Base-by-base conservation (phyloP, 23 tunicate species). In the Ciona savignyi region DNA sequence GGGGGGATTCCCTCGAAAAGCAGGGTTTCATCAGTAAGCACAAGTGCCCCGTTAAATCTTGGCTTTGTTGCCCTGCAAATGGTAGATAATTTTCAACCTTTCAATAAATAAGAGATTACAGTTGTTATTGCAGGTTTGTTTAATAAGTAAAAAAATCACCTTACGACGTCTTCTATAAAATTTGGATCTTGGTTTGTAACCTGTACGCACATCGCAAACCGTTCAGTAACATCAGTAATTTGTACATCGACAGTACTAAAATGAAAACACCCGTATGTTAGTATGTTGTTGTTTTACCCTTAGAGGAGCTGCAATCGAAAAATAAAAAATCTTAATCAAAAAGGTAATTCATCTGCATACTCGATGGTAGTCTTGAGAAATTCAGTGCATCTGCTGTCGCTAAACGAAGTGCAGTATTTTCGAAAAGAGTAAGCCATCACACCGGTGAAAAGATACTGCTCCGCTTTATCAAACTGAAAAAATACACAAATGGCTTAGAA, bases 31-130 rank as follows among this genome's bases (percentile, higher is more conserved):
- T 80, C 86, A 34, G 80, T 80, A 3, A 85, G 83, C 27, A 71
- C 56, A 29, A 91, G 61, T 1, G 84, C 97, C 9, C 97, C 97
- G 67, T 91, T 77, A 35, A 91, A 80, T 25, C 80, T 74, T 25
- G 83, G 87, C 63, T 77, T 72, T 21, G 91, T 74, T 31, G 34
- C 9, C 31, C 97, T 90, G 75, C 32, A 42, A 76, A 0, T 48
- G 66, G 15, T 15, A 49, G 19, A 20, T 15, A 15, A 49, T 49
- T 49, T 15, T 49, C 61, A 49, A 49, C 20, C 20, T 49, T n/a
- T n/a, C n/a, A n/a, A n/a, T n/a, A n/a, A n/a, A n/a, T n/a, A n/a
- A n/a, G n/a, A n/a, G n/a, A n/a, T 49, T 11, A 11, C 20, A 15
- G 20, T 20, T 49, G 15, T 49, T 11, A 49, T 20, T 11, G 61